Evolutionary conservation across 2,797 vertebrate genomes (phyloP).

Genomic region (Cichlasoma orientale): DNA sequence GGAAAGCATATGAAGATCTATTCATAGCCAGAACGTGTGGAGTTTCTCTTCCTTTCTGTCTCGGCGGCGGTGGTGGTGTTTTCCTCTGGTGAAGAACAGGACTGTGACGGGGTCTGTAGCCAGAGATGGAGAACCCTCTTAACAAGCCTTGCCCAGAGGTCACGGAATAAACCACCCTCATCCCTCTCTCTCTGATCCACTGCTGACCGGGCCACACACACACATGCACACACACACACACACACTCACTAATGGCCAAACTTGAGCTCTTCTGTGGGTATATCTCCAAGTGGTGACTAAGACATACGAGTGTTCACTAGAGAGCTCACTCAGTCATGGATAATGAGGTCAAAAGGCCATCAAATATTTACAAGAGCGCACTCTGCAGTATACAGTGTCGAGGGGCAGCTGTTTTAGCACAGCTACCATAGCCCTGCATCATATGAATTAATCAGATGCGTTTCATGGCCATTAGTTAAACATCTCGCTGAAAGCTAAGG

Average conservation of each 20-base stretch:
- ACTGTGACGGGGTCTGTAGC: conserved; percentile 41
- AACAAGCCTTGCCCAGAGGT: conserved; percentile 70
- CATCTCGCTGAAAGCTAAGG: conserved; percentile 41
- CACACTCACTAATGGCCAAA: conserved; percentile 51
- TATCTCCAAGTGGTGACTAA: conserved; percentile 67
- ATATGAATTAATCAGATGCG: conserved; percentile 61
- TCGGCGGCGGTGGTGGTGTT: conserved; percentile 15
- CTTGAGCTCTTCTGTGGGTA: conserved; percentile 30
- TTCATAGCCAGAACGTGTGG: conserved; percentile 53
- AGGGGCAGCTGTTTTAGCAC: conserved; percentile 53
- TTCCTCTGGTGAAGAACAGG: conserved; percentile 64
- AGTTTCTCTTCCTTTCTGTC: conserved; percentile 29
- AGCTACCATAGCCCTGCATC: conserved; percentile 27
- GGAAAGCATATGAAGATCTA: conserved; percentile 52
- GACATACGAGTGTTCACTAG: conserved; percentile 65
- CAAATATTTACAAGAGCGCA: conserved; percentile 78
- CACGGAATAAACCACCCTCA: conserved; percentile 60
- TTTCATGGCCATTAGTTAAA: conserved; percentile 52
- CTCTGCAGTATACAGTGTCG: conserved; percentile 57
- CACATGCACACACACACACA: conserved; percentile 34
- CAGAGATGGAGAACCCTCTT: conserved; percentile 59
- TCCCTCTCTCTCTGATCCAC: conserved; percentile 55
- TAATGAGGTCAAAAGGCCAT: conserved; percentile 82
- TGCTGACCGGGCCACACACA: conserved; percentile 60
- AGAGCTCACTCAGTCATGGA: conserved; percentile 73